Evolutionary conservation across 2,888 invertebrate genomes (phyloP), one percentile per base, ranked within the genome.

Genomic region (Tetragnatha montana): DNA sequence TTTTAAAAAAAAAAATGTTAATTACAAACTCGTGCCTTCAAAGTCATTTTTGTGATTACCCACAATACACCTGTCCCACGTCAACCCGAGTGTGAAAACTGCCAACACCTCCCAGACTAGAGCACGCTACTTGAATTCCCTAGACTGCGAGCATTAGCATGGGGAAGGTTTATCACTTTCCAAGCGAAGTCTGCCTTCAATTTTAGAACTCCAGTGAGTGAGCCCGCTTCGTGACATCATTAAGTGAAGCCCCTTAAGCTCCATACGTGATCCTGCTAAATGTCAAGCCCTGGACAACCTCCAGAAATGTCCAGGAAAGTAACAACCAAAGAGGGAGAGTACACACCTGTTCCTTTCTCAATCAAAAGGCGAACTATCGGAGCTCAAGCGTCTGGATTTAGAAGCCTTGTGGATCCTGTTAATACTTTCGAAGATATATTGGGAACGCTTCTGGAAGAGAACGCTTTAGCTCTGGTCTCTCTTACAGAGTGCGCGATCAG

Each of bases 301-400:
- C 74, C 82, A 82, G 51, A 70, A 82, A 51, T 60, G 35, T 51
- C 51, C 60, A 10, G 60, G 22, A 7, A 60, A 82, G 70, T 60
- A 60, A 8, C 73, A 74, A 82, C 50, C n/a, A 82, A 60, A 73
- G 74, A 35, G n/a, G 35, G 74, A 82, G 82, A 60, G 22, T 22
- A 73, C 51, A 71, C 74, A 82, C 73, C 73, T 82, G 82, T 14
- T 82, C 60, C 50, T 60, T 8, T 6, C 76, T 50, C 50, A 76
- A 76, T 49, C 17, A 50, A 21, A 71, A 8, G 19, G 71, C 19
- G 19, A 71, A 8, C 10, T 60, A 17, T 10, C 12, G 60, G 17
- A 17, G 10, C 73, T 21, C 73, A 35, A 35, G 35, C 35, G 35
- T 35, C 35, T 35, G 35, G 35, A 35, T 35, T 35, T 35, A 35